These are phyloP conservation scores for Eristalis intricaria DNA, from an alignment of 2,888 invertebrate genomes.

Conservation along the genomic window DNA sequence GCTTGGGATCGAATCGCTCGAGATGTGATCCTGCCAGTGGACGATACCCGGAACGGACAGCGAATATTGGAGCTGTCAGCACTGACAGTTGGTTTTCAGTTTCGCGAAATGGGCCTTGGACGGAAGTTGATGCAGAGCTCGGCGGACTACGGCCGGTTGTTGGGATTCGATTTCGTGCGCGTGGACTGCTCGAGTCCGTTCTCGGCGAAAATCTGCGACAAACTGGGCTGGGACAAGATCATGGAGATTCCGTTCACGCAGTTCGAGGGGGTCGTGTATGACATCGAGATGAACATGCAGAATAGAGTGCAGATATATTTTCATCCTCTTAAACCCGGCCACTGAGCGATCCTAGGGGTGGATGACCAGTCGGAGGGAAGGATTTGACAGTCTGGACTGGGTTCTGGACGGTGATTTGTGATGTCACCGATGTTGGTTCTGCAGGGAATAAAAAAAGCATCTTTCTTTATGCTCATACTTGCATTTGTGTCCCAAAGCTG, in stretches of 20 bases:
- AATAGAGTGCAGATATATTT: slow-evolving; percentile 26
- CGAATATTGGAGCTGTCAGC: slow-evolving; percentile 36
- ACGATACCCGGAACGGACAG: not conserved
- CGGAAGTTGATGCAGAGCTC: slow-evolving; percentile 33
- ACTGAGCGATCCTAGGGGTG: no score
- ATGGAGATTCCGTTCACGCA: slow-evolving; percentile 47
- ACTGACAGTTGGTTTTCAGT: slow-evolving; percentile 17
- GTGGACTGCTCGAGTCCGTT: slow-evolving; percentile 42
- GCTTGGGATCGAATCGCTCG: slow-evolving; percentile 52
- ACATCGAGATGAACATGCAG: not conserved
- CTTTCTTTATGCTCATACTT: no score
- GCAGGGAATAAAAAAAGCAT: no score
- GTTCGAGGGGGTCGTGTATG: slow-evolving; percentile 15
- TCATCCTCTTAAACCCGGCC: not conserved
- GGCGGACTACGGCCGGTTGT: slow-evolving; percentile 27
- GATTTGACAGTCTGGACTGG: no score
- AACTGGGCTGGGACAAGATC: slow-evolving; percentile 42
- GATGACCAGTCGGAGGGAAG: no score
- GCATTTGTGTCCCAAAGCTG: no score
- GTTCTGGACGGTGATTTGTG: no score
- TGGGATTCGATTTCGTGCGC: slow-evolving; percentile 48
- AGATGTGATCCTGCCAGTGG: slow-evolving; percentile 13
- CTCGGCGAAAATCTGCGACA: slow-evolving; percentile 36
- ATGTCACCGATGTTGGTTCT: no score
- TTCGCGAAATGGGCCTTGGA: slow-evolving; percentile 34